These are phyloP conservation scores for Sturnus vulgaris DNA, from an alignment of 2,113 vertebrate genomes.

Conservation along the genomic window DNA sequence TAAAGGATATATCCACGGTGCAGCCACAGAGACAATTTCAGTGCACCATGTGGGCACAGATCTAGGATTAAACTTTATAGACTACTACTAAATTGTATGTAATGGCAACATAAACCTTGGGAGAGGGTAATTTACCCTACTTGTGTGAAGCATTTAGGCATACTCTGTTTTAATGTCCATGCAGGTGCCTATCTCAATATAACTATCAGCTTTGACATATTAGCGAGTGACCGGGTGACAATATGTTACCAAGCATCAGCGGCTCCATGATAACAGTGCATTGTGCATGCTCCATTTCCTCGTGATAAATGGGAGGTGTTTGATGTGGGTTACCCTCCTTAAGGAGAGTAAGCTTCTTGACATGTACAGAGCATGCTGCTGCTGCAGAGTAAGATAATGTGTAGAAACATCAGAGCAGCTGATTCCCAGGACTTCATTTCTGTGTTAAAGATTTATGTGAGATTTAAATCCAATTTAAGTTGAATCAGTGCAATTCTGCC, in stretches of 20 bases:
- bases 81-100: neutral
- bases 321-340: neutral
- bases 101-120: neutral
- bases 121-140: neutral
- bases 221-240: neutral
- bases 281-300: slow-evolving; percentile 39
- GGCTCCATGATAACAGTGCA: neutral
- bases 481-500: neutral
- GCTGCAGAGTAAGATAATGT: neutral
- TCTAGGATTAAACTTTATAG: neutral
- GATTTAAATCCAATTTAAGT: neutral
- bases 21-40: neutral
- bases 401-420: neutral
- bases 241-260: slow-evolving; percentile 10
- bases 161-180: neutral
- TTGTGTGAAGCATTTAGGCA: neutral
- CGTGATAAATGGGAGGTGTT: neutral
- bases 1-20: neutral
- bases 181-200: neutral
- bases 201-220: slow-evolving; percentile 2
- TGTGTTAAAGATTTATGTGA: neutral
- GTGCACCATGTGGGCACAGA: neutral
- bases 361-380: neutral
- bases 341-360: neutral
- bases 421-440: neutral